phyloP scores from a whole-genome alignment of 2,113 vertebrate species.

The Centropus bengalensis region DNA sequence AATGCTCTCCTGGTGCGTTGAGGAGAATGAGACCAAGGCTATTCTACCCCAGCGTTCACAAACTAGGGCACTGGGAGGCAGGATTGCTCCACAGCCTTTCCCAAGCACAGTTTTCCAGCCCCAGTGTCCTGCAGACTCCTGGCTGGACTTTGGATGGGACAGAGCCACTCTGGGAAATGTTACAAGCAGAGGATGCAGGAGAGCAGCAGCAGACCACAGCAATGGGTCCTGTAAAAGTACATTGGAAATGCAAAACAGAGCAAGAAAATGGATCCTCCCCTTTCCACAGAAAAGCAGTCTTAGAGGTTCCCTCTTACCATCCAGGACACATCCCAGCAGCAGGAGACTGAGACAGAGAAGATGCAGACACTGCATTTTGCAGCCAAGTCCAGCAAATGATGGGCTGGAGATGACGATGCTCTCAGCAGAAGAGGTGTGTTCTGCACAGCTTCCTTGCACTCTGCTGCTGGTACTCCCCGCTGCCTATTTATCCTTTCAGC shows the following conservation, averaged over 20 bases:
- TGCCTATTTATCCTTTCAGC: slow-evolving; percentile 44
- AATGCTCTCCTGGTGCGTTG: rapidly evolving
- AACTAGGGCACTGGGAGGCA: slow-evolving; percentile 25
- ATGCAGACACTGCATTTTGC: neutral
- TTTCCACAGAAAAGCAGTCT: neutral
- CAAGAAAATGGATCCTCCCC: neutral
- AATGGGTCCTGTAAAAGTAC: rapidly evolving
- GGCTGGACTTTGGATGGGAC: neutral
- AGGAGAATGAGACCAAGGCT: neutral
- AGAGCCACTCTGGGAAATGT: neutral
- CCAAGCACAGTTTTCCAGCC: neutral
- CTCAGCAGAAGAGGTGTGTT: neutral
- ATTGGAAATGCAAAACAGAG: neutral
- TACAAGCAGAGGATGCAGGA: neutral
- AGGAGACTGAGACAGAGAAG: slow-evolving; percentile 30
- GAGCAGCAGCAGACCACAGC: rapidly evolving
- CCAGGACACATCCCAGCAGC: neutral
- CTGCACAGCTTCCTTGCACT: neutral
- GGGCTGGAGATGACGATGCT: neutral
- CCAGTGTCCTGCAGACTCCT: neutral
- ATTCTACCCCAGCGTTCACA: neutral
- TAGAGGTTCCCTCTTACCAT: slow-evolving; percentile 14
- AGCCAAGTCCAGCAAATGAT: neutral
- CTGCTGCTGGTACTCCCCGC: neutral
- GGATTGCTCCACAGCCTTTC: neutral